Conservation (phyloP, 2,797 vertebrate genomes). For the Chelon labrosus region DNA sequence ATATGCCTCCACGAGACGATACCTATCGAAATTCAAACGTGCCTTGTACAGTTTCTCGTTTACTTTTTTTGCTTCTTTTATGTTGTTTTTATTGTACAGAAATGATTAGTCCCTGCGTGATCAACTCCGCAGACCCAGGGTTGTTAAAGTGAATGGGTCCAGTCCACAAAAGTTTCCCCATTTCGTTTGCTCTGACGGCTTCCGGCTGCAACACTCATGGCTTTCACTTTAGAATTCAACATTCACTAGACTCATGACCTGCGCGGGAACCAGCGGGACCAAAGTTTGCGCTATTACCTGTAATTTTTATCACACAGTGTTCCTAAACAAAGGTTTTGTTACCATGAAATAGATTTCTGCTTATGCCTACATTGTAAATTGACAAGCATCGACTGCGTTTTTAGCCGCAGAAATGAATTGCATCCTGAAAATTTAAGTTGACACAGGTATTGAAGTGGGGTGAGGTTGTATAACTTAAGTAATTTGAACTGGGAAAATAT, state of each 20-base stretch:
- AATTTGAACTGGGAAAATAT: background rate
- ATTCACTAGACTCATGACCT: slow-evolving; percentile 26
- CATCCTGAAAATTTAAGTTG: slow-evolving; percentile 1
- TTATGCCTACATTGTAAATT: background rate
- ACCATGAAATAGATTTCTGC: slow-evolving; percentile 8
- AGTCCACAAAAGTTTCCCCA: background rate
- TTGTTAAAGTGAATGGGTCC: slow-evolving; percentile 51
- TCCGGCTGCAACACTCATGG: slow-evolving; percentile 11
- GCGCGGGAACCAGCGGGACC: slow-evolving; percentile 17
- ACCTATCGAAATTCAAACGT: slow-evolving; percentile 67
- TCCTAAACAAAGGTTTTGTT: slow-evolving; percentile 8
- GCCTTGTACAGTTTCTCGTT: slow-evolving; percentile 69
- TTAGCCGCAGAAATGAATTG: background rate
- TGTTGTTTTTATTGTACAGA: slow-evolving; percentile 50
- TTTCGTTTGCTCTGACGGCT: background rate
- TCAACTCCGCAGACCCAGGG: slow-evolving; percentile 46
- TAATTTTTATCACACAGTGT: slow-evolving; percentile 1
- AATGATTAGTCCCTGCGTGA: slow-evolving; percentile 6
- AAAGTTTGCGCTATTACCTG: slow-evolving; percentile 7
- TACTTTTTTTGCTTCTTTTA: slow-evolving; percentile 53
- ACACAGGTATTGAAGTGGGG: slow-evolving; percentile 3
- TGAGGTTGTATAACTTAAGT: background rate
- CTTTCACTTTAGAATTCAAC: slow-evolving; percentile 7
- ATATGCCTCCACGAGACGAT: slow-evolving; percentile 35
- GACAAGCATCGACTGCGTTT: background rate